Evolutionary conservation across 2,113 vertebrate genomes (phyloP).

Genomic region (Carettochelys insculpta): DNA sequence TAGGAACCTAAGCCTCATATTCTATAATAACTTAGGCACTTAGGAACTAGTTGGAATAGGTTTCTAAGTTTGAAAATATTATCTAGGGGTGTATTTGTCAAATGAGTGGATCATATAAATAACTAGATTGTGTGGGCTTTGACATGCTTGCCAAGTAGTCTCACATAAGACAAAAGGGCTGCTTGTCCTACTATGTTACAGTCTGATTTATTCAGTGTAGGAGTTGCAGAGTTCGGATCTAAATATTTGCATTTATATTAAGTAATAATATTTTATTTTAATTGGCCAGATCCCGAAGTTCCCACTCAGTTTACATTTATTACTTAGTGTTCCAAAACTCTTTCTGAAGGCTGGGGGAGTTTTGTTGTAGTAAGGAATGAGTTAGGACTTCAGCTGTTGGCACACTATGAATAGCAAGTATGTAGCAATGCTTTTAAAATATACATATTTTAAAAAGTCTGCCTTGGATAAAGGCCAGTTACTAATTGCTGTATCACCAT

Average conservation of each 20-base stretch:
- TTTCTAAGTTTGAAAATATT: background rate
- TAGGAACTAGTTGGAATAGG: background rate
- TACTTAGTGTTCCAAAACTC: background rate
- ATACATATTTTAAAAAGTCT: background rate
- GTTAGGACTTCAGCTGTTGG: background rate
- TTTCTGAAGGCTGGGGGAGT: slow-evolving; percentile 1
- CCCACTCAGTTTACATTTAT: background rate
- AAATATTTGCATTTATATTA: background rate
- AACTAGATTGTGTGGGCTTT: background rate
- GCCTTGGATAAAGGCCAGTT: background rate
- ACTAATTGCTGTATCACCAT: background rate
- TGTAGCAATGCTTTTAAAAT: background rate
- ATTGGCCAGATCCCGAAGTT: background rate
- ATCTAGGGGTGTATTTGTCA: background rate
- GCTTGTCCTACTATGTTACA: background rate
- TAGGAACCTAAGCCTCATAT: background rate
- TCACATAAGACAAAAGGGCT: background rate
- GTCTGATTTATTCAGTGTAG: background rate
- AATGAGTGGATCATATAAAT: background rate
- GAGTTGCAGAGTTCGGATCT: background rate
- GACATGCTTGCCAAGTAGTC: background rate
- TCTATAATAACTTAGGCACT: background rate
- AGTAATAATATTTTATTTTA: background rate
- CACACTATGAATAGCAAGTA: background rate
- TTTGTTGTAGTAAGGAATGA: background rate